Base-by-base conservation (phyloP, 2,797 vertebrate genomes). In the Pseudochirops corinnae region DNA sequence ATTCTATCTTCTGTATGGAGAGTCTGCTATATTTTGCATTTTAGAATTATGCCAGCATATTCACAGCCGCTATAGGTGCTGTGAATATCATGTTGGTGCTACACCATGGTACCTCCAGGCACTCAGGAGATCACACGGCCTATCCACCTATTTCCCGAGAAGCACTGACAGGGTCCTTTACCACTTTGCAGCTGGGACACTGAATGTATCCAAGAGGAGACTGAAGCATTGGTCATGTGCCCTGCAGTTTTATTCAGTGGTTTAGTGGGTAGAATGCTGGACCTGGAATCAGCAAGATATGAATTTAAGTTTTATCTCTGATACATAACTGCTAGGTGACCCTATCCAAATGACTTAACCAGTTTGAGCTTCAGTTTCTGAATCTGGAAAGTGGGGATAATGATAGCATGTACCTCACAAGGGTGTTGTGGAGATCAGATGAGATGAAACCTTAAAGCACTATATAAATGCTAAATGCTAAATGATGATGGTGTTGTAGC, bases 321-420 rank as follows among this genome's bases (percentile, higher is more conserved):
- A 24, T 55, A 95, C 2, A 0, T 33, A 62, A 33, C 62, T n/a
- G n/a, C 58, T 95, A n/a, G 33, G 14, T 50, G 93, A 98, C 91
- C 56, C 94, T 96, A 62, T 74, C 14, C 87, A 97, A 92, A 55
- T 96, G 60, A 95, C 90, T 67, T 91, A 96, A 18, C 21, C 31
- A 50, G 92, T 95, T 92, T 50, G 4, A 95, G 50, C 87, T 52
- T 95, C 94, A 58, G 92, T 93, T 96, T 96, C 87, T 90, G 91
- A 62, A 3, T 94, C 33, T 98, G 56, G 93, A 95, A 96, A 95
- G 91, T 56, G 11, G 91, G 4, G n/a, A 94, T 94, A 94, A 97
- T 90, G 90, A 97, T 94, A 96, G 92, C 56, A 60, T 14, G 6
- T 96, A 1, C 67, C 56, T 90, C 92, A 92, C 57, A 92, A 90